These are phyloP conservation scores for Aphrophora alni DNA, from an alignment of 2,888 invertebrate species.

Conservation along the genomic window DNA sequence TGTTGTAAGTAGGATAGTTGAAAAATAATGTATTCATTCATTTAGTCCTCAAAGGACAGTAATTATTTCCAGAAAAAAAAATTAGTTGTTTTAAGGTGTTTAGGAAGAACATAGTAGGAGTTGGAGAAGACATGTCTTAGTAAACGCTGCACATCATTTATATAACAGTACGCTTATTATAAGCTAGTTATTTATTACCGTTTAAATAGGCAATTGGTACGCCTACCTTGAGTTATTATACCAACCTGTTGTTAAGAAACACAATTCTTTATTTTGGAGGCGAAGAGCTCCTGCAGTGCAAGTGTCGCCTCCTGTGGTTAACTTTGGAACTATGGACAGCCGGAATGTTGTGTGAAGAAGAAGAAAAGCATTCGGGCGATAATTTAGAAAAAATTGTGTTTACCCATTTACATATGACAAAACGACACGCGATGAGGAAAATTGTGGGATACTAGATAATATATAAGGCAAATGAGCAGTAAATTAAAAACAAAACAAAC, in stretches of 20 bases:
- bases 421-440: neutral
- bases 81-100: no score
- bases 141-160: neutral
- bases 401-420: conserved; percentile 6
- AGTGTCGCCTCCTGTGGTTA: conserved; percentile 6
- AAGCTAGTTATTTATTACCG: neutral
- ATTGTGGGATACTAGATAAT: conserved; percentile 2
- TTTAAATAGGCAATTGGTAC: conserved; percentile 9
- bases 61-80: no score
- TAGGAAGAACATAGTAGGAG: neutral
- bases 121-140: neutral
- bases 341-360: conserved; percentile 6
- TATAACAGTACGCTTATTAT: neutral
- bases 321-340: conserved; percentile 9
- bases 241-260: neutral
- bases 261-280: conserved; percentile 6
- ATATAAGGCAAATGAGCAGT: conserved; percentile 4
- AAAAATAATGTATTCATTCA: no score
- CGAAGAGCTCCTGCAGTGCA: conserved; percentile 6
- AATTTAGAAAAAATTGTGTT: conserved; percentile 7
- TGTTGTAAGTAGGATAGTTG: no score
- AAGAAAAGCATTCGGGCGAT: neutral
- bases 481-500: conserved; percentile 9
- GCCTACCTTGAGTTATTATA: conserved; percentile 2
- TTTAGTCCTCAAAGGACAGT: no score